Evolutionary conservation across 2,113 vertebrate species (phyloP).

Genomic region (Meles meles): DNA sequence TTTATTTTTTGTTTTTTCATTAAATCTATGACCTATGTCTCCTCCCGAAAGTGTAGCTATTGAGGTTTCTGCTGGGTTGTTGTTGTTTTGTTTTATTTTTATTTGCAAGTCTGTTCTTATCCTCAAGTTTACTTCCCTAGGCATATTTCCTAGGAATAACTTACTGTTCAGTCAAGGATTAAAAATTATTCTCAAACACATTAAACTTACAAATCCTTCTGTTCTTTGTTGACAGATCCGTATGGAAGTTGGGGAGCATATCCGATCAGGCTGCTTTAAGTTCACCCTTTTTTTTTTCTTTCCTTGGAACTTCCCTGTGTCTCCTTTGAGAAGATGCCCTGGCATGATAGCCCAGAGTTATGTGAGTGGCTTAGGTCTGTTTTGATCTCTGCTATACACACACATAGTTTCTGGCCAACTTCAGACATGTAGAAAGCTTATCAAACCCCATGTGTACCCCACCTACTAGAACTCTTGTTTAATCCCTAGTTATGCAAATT

Average conservation of each 20-base stretch:
- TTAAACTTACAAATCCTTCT: not conserved
- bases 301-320: not conserved
- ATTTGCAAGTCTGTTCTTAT: not conserved
- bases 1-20: not conserved
- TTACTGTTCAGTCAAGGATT: not conserved
- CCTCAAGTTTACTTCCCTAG: not conserved
- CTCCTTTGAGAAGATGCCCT: not conserved
- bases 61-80: not conserved
- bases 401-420: not conserved
- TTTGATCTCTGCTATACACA: not conserved
- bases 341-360: not conserved
- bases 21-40: not conserved
- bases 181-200: not conserved
- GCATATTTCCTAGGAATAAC: not conserved
- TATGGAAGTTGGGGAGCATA: not conserved
- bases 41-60: not conserved
- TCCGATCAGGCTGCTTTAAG: not conserved
- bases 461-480: not conserved
- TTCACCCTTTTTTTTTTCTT: not conserved
- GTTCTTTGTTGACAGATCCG: not conserved
- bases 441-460: not conserved
- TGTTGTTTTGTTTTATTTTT: not conserved
- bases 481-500: not conserved
- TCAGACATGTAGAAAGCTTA: not conserved
- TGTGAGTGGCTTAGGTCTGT: not conserved